Evolutionary conservation across 2,888 invertebrate species (phyloP).

Genomic region (Drosophila subsilvestris): DNA sequence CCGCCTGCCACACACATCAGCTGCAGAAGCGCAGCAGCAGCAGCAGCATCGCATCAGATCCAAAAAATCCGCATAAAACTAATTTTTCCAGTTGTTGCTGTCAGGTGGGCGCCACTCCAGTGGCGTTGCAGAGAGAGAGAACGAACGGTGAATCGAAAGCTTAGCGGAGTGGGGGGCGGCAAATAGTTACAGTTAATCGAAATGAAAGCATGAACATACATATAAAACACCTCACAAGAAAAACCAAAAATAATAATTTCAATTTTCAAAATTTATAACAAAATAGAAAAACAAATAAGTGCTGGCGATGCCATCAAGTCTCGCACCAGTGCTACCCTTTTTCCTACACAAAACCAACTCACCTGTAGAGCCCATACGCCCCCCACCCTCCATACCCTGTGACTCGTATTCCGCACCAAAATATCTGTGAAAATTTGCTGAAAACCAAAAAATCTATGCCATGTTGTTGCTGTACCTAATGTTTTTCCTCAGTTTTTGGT

Average conservation of each 20-base stretch:
- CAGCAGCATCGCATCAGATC: background rate
- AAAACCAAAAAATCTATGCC: slow-evolving; percentile 49
- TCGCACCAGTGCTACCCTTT: background rate
- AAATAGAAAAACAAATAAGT: slow-evolving; percentile 17
- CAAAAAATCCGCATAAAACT: background rate
- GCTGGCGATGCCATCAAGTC: too few species aligned
- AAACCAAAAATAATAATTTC: slow-evolving; percentile 59
- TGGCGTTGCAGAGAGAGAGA: slow-evolving; percentile 15
- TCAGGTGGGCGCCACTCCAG: background rate
- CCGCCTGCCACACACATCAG: slow-evolving; percentile 3
- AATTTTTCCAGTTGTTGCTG: slow-evolving; percentile 3
- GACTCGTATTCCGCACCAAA: slow-evolving; percentile 20
- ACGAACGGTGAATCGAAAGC: too few species aligned
- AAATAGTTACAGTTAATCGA: slow-evolving; percentile 39
- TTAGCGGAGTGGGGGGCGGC: background rate
- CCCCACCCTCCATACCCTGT: slow-evolving; percentile 3
- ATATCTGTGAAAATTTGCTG: slow-evolving; percentile 61
- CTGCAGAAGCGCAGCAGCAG: too few species aligned
- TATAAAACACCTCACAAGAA: background rate
- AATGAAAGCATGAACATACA: slow-evolving; percentile 17
- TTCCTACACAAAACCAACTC: background rate
- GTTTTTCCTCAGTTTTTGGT: slow-evolving; percentile 3
- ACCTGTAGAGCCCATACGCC: background rate
- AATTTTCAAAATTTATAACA: slow-evolving; percentile 39
- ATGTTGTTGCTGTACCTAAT: slow-evolving; percentile 31